A percentile compares a stretch with the other conserved stretches of the same genome.
Conservation (phyloP, 2,888 invertebrate species). For the Seladonia tumulorum region DNA sequence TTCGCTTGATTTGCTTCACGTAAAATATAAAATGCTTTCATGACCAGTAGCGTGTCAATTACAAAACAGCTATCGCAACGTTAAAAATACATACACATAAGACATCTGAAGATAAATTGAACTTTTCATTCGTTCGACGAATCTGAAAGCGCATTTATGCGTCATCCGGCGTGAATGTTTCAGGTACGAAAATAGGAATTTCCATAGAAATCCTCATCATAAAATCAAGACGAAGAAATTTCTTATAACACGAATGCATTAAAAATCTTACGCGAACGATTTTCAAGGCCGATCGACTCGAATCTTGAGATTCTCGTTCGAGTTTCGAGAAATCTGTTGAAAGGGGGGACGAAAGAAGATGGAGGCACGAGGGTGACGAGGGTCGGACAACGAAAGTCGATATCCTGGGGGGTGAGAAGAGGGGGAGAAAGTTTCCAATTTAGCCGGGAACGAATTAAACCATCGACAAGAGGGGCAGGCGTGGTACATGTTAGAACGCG, state of each 20-base stretch:
- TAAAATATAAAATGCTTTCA: too few species aligned
- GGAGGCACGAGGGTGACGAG: not conserved
- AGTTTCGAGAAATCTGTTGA: not conserved
- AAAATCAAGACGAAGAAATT: not conserved
- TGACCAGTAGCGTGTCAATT: too few species aligned
- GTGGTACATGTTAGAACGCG: not conserved
- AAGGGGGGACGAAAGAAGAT: not conserved
- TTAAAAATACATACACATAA: too few species aligned
- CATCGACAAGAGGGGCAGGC: not conserved
- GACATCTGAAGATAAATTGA: not conserved
- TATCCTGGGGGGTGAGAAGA: not conserved
- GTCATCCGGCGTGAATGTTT: too few species aligned
- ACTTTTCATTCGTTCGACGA: not conserved
- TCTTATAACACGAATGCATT: not conserved
- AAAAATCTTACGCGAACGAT: not conserved
- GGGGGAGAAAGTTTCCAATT: slow-evolving; percentile 10
- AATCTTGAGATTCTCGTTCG: not conserved
- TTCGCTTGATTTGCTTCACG: too few species aligned
- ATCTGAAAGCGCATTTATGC: too few species aligned
- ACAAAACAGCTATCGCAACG: too few species aligned
- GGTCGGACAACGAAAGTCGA: slow-evolving; percentile 11
- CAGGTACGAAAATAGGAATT: not conserved
- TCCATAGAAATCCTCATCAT: not conserved
- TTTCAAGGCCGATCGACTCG: not conserved
- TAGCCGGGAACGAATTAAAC: slow-evolving; percentile 2